Conservation (phyloP, 2,797 vertebrate genomes). For the Diglossa cyanea region DNA sequence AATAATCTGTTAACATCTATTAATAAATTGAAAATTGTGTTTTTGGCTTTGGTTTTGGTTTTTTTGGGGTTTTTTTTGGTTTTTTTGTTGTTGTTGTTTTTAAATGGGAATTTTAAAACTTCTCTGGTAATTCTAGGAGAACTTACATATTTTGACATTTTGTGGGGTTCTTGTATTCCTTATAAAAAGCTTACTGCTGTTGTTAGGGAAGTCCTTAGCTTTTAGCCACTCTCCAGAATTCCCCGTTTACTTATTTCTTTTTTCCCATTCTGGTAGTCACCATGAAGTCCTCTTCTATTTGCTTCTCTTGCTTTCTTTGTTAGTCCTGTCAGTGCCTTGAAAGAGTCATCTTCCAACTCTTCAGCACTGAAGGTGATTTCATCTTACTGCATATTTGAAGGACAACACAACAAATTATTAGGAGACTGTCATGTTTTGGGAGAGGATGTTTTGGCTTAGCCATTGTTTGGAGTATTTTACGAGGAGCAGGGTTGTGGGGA, state of each 20-base stretch:
- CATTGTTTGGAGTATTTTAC: background rate
- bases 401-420: background rate
- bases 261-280: background rate
- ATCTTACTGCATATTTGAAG: background rate
- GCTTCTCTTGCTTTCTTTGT: background rate
- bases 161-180: background rate
- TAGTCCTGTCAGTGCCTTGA: background rate
- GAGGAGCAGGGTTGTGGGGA: background rate
- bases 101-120: background rate
- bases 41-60: background rate
- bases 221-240: background rate
- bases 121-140: background rate
- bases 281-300: background rate
- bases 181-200: background rate
- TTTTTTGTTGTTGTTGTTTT: background rate
- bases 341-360: background rate
- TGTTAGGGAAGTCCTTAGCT: background rate
- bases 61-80: background rate
- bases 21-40: background rate
- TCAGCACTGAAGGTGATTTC: background rate
- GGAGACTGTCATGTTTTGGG: background rate
- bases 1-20: background rate
- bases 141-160: fast-evolving
- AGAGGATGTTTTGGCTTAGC: background rate
- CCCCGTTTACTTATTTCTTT: background rate